A percentile compares a stretch with the other conserved stretches of the same genome.
phyloP scores from a whole-genome alignment of 2,113 vertebrate genomes.

The Ardeotis arabs region DNA sequence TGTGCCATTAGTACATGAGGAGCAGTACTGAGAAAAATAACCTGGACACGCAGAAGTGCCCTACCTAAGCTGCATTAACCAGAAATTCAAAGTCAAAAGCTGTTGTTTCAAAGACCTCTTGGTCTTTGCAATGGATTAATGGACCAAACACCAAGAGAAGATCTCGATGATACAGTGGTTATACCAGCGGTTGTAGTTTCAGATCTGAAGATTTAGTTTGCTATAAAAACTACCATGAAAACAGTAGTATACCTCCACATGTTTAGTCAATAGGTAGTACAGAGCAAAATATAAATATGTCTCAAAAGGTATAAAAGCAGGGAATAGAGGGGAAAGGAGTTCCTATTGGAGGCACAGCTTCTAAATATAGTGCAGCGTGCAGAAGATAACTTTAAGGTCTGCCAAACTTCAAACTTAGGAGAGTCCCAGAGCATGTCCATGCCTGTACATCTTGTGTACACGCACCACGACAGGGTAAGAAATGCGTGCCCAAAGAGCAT shows the following conservation, averaged over 20 bases:
- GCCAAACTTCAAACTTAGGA: slow-evolving; percentile 31
- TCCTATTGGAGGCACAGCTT: background rate
- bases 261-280: background rate
- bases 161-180: background rate
- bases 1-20: background rate
- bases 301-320: background rate
- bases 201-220: background rate
- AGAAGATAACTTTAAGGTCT: background rate
- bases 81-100: background rate
- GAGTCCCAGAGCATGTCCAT: background rate
- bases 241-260: background rate
- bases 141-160: background rate
- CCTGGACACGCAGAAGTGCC: background rate
- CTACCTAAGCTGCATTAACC: background rate
- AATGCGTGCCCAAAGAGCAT: background rate
- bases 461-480: background rate
- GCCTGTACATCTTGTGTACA: background rate
- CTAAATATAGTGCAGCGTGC: background rate
- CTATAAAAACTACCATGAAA: background rate
- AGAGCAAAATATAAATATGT: background rate
- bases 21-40: background rate
- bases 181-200: background rate
- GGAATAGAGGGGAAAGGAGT: background rate
- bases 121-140: background rate
- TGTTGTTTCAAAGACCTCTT: background rate